Percentiles rank a stretch among this genome's conserved stretches.
Conservation (phyloP, 2,888 invertebrate species). For the Helobdella robusta region DNA sequence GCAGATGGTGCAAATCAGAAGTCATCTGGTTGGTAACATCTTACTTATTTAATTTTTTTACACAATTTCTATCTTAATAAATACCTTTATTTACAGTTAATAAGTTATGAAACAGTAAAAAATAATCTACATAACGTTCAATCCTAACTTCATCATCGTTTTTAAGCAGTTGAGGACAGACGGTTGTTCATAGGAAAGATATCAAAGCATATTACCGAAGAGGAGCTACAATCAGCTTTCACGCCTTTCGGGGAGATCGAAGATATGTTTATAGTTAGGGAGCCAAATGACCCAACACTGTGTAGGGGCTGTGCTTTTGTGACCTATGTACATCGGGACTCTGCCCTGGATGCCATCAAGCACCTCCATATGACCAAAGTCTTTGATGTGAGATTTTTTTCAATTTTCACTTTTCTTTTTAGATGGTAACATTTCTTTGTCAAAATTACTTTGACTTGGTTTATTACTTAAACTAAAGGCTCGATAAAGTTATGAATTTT, state of each 20-base stretch:
- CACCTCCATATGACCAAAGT: conserved; percentile 20
- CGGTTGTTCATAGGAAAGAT: conserved; percentile 20
- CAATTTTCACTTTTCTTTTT: background rate
- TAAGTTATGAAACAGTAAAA: no score
- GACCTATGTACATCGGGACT: conserved; percentile 91
- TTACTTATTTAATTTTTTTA: background rate
- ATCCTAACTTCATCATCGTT: no score
- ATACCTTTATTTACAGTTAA: no score
- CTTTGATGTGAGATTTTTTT: conserved; percentile 16
- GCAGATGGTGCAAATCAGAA: conserved; percentile 26
- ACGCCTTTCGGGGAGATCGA: conserved; percentile 20
- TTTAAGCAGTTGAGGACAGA: conserved; percentile 13
- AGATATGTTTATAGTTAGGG: conserved; percentile 21
- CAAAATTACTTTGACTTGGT: background rate
- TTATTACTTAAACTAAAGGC: background rate
- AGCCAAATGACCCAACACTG: conserved; percentile 16
- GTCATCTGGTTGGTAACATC: conserved; percentile 4
- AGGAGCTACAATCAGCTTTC: conserved; percentile 14
- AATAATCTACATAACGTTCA: no score
- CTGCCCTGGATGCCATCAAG: conserved; percentile 94
- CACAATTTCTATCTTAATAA: no score
- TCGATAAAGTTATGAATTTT: background rate
- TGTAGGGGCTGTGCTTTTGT: conserved; percentile 85
- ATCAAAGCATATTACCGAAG: conserved; percentile 11
- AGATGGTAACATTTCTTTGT: background rate